These are phyloP conservation scores for Nesometra sesokonis DNA, from an alignment of 35 echinoderm and acorn worm species.

Conservation along the genomic window DNA sequence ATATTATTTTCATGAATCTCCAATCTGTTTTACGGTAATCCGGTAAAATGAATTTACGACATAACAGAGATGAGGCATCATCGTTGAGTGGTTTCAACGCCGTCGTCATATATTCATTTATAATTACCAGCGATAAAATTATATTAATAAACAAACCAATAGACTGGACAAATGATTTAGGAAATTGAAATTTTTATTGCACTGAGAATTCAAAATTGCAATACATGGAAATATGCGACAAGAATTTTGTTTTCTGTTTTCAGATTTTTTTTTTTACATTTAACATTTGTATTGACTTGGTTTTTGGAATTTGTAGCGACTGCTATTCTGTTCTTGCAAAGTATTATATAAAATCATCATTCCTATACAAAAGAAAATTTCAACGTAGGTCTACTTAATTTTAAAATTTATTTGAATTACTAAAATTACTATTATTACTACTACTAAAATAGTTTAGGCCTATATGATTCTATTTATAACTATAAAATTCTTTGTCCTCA, in stretches of 20 bases:
- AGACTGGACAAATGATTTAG: not conserved
- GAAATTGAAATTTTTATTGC: not conserved
- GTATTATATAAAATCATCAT: too few species aligned
- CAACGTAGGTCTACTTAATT: too few species aligned
- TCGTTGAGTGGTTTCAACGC: not conserved
- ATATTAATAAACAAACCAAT: conserved; percentile 1
- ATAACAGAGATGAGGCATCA: not conserved
- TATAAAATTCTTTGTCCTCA: too few species aligned
- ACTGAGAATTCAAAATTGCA: not conserved
- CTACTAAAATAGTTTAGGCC: too few species aligned
- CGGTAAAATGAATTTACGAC: not conserved
- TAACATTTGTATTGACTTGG: too few species aligned
- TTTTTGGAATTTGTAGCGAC: too few species aligned
- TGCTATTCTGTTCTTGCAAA: too few species aligned
- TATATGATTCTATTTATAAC: too few species aligned
- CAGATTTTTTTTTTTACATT: too few species aligned
- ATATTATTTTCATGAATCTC: not conserved
- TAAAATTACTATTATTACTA: too few species aligned
- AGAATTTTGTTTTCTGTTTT: not conserved
- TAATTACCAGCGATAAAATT: not conserved
- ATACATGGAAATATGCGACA: not conserved
- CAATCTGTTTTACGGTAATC: not conserved
- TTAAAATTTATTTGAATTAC: too few species aligned
- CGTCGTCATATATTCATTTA: not conserved
- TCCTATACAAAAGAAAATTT: too few species aligned